These are phyloP conservation scores for Turdus rufiventris DNA, from an alignment of 2,113 vertebrate species.

Conservation along the genomic window DNA sequence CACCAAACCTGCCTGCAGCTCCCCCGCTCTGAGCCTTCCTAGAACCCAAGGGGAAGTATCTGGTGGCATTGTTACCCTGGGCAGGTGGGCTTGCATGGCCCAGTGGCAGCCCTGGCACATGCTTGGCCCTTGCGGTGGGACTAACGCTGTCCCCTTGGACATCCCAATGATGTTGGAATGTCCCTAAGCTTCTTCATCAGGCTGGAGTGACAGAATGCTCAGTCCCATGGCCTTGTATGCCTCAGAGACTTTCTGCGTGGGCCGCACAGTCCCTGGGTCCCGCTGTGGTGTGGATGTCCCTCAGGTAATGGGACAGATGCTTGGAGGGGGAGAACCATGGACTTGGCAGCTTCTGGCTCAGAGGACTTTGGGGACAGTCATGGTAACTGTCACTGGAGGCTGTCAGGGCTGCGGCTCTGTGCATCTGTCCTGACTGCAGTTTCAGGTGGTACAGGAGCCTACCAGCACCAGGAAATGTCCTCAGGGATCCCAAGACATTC, in stretches of 20 bases:
- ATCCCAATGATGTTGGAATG: too few relatives aligned
- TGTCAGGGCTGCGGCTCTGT: neutral
- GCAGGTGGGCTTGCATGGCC: neutral
- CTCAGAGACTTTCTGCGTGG: neutral
- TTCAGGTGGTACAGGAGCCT: neutral
- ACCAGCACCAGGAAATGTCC: neutral
- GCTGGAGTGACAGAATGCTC: neutral
- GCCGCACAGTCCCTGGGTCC: neutral
- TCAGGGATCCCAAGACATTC: neutral
- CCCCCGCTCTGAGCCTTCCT: neutral
- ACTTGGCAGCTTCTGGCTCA: neutral
- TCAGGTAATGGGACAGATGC: neutral
- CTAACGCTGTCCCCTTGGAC: neutral
- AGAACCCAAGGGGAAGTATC: fast-evolving
- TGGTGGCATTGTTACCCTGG: neutral
- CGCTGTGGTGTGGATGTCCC: neutral
- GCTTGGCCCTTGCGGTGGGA: neutral
- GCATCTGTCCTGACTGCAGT: neutral
- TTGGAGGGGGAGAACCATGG: neutral
- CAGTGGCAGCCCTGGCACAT: neutral
- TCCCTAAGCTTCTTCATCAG: neutral
- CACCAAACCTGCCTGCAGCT: neutral
- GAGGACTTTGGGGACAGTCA: neutral
- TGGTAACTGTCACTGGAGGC: neutral
- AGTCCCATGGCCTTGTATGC: fast-evolving